Evolutionary conservation across 2,113 vertebrate genomes (phyloP).

Genomic region (Oreochromis spilurus): DNA sequence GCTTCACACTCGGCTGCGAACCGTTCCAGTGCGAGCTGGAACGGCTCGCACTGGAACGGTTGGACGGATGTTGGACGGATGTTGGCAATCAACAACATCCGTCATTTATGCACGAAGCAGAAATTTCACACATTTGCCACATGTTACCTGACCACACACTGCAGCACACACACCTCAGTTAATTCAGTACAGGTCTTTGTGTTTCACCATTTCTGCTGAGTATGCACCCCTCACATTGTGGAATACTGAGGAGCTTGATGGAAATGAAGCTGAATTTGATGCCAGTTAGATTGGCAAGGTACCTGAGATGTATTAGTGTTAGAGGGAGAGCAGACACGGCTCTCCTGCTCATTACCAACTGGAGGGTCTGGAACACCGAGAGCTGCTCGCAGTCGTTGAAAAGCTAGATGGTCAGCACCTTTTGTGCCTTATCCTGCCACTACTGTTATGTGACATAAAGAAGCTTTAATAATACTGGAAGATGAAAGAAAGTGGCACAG

Average conservation of each 20-base stretch:
- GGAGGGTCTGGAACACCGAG: not conserved
- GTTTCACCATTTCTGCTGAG: constrained; percentile 36
- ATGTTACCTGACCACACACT: not conserved
- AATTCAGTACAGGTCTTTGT: constrained; percentile 16
- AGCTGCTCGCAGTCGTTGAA: not conserved
- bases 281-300: constrained; percentile 35
- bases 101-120: not conserved
- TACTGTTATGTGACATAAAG: not conserved
- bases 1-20: too few relatives aligned
- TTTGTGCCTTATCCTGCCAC: constrained; percentile 2
- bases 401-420: constrained; percentile 16
- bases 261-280: constrained; percentile 33
- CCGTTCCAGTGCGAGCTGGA: too few relatives aligned
- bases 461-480: not conserved
- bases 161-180: not conserved
- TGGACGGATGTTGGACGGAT: too few relatives aligned
- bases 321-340: not conserved
- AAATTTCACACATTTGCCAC: not conserved
- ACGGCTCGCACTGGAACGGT: too few relatives aligned
- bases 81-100: too few relatives aligned
- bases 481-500: not conserved
- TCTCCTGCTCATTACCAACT: not conserved
- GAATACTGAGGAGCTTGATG: constrained; percentile 18
- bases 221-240: constrained; percentile 23
- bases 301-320: constrained; percentile 45